Percentiles rank a stretch among this genome's conserved stretches.
phyloP scores from a whole-genome alignment of 2,113 vertebrate genomes.

The Tyrannus savana region DNA sequence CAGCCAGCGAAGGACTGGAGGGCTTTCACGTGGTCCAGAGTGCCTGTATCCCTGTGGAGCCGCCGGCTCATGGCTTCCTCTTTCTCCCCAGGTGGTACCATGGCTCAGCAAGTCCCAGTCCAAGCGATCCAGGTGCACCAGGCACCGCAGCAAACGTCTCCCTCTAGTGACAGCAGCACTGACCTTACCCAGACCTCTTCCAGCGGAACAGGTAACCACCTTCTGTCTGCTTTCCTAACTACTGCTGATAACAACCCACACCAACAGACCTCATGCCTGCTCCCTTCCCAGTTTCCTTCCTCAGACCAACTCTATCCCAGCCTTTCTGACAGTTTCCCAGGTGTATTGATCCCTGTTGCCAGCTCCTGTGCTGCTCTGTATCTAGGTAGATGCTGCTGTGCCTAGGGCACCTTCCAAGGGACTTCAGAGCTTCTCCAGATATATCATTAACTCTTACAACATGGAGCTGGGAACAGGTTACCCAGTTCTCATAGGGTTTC shows the following conservation, averaged over 20 bases:
- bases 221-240: not conserved
- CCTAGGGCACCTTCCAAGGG: not conserved
- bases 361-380: rapidly evolving
- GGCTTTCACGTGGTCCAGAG: not conserved
- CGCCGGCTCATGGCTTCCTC: not conserved
- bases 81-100: conserved; percentile 82
- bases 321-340: not conserved
- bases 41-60: not conserved
- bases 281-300: not conserved
- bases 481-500: not conserved
- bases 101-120: conserved; percentile 92
- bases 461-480: not conserved
- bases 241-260: not conserved
- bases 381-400: not conserved
- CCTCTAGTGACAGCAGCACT: conserved; percentile 87
- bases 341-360: not conserved
- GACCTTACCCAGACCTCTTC: conserved; percentile 93
- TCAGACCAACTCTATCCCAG: not conserved
- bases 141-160: conserved; percentile 84
- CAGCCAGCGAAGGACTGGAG: not conserved
- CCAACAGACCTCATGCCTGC: rapidly evolving
- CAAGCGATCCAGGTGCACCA: conserved; percentile 97
- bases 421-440: not conserved
- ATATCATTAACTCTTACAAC: not conserved
- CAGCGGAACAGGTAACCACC: conserved; percentile 82